These are phyloP conservation scores for Rhegmatorhina hoffmannsi DNA, from an alignment of 2,113 vertebrate species.

Conservation along the genomic window DNA sequence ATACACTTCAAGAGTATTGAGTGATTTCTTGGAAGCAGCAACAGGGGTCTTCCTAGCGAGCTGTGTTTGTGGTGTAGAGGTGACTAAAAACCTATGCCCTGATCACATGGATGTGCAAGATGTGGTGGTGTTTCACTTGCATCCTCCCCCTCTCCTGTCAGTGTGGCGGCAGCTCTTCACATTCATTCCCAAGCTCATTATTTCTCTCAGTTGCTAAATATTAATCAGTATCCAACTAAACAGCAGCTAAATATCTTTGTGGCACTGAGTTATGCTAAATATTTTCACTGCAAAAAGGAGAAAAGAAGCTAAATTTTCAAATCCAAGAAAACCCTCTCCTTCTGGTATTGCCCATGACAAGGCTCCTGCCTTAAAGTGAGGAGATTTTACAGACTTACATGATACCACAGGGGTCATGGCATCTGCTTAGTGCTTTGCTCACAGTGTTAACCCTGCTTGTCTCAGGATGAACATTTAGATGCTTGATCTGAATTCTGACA, in stretches of 20 bases:
- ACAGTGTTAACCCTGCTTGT: neutral
- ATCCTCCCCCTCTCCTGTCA: neutral
- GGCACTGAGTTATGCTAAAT: neutral
- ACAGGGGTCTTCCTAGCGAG: neutral
- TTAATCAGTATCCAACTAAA: neutral
- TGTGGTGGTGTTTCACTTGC: accelerated
- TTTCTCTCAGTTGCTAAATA: neutral
- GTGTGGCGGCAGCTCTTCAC: neutral
- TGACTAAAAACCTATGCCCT: neutral
- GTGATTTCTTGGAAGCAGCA: neutral
- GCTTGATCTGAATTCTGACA: neutral
- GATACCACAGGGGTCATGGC: neutral
- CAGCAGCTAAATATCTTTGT: neutral
- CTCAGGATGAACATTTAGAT: neutral
- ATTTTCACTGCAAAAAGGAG: neutral
- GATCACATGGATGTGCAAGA: neutral
- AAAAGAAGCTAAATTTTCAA: neutral
- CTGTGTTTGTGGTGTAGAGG: neutral
- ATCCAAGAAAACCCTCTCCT: neutral
- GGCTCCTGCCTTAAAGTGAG: neutral
- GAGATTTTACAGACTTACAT: neutral
- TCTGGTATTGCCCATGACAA: neutral
- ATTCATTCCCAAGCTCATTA: neutral
- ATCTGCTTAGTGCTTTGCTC: neutral
- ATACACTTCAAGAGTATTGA: neutral